Conservation (phyloP, 1,140 invertebrate genomes). For the Lamellibrachia luymesi region DNA sequence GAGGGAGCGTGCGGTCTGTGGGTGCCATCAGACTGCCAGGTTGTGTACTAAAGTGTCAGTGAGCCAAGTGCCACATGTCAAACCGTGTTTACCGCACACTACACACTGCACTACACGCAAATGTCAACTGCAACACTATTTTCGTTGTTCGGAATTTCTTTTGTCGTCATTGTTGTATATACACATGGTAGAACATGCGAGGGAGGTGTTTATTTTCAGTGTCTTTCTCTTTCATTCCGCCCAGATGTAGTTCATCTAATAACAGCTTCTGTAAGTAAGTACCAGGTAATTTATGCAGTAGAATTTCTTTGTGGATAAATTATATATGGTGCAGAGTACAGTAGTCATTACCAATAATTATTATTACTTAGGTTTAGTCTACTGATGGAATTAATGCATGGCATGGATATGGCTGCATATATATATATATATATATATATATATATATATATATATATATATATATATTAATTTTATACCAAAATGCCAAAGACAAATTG, state of each 20-base stretch:
- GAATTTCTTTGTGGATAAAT: background rate
- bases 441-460: too few species aligned
- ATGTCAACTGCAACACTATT: background rate
- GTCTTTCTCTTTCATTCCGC: background rate
- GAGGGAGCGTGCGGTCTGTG: background rate
- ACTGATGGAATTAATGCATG: background rate
- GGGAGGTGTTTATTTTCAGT: background rate
- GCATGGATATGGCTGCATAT: background rate
- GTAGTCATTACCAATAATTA: background rate
- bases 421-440: too few species aligned
- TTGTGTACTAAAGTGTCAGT: background rate
- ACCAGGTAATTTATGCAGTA: background rate
- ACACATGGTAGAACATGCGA: background rate
- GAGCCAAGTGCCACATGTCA: background rate
- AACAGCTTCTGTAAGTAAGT: background rate
- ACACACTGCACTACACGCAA: background rate
- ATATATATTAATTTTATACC: too few species aligned
- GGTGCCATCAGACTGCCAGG: background rate
- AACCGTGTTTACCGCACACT: background rate
- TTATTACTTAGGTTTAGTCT: background rate
- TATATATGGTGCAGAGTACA: background rate
- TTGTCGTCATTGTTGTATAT: background rate
- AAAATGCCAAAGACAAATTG: too few species aligned
- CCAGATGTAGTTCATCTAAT: background rate
- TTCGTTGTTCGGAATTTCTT: background rate